Evolutionary conservation across 2,797 vertebrate species (phyloP).

Genomic region (Dicrostonyx torquatus): DNA sequence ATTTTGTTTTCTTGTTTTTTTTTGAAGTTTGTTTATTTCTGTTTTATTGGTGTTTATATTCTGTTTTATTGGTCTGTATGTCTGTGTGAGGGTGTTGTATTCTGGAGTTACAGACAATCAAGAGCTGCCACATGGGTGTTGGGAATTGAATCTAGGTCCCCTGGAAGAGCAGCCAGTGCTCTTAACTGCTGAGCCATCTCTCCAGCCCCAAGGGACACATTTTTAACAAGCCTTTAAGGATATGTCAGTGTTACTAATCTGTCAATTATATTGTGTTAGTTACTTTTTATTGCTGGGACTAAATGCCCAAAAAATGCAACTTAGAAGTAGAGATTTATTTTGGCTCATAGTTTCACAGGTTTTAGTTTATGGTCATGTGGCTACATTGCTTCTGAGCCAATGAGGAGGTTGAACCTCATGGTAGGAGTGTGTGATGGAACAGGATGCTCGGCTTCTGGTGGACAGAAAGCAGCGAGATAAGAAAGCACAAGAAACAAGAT

Average conservation of each 20-base stretch:
- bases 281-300: neutral
- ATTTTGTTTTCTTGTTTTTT: neutral
- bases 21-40: neutral
- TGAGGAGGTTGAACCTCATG: neutral
- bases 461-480: neutral
- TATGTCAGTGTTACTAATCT: neutral
- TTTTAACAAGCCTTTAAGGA: neutral
- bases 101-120: neutral
- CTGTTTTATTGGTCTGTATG: neutral
- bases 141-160: neutral
- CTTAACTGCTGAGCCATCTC: neutral
- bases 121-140: neutral
- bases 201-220: neutral
- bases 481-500: neutral
- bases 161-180: neutral
- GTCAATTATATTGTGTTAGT: neutral
- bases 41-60: neutral
- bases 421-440: neutral
- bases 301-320: neutral
- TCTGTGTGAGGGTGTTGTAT: neutral
- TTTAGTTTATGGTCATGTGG: neutral
- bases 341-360: neutral
- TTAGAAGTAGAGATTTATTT: neutral
- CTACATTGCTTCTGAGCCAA: neutral
- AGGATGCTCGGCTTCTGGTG: neutral